A percentile compares a stretch with the other conserved stretches of the same genome.
These are phyloP conservation scores for Drosophila multiciliata DNA, from an alignment of 2,888 invertebrate species.

Conservation along the genomic window DNA sequence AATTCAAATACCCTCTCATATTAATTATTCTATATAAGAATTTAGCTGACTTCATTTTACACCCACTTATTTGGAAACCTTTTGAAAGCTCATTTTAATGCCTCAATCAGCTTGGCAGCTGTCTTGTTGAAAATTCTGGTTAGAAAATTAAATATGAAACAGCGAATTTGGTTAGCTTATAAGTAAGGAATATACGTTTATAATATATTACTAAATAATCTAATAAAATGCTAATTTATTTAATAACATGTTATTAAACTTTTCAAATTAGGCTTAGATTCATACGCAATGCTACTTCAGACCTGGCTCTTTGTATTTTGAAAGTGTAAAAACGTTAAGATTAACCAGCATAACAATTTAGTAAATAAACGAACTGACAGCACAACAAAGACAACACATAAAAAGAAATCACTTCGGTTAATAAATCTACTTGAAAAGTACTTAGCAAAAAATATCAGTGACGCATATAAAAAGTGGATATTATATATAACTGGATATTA, in stretches of 20 bases:
- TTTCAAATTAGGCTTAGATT: neutral
- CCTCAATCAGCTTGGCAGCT: no score
- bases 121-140: neutral
- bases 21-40: neutral
- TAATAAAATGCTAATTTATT: neutral
- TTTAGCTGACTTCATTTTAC: neutral
- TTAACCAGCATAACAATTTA: no score
- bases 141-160: neutral
- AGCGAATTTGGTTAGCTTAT: neutral
- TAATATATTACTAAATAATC: neutral
- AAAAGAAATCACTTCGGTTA: no score
- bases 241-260: neutral
- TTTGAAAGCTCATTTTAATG: no score
- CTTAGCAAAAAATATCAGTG: neutral
- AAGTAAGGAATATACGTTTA: neutral
- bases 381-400: no score
- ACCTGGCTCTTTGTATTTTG: neutral
- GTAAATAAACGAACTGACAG: neutral
- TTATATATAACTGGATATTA: neutral
- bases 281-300: neutral
- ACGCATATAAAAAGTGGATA: neutral
- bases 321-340: no score
- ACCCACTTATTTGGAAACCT: no score
- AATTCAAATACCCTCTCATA: neutral
- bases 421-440: neutral